Base-by-base conservation (phyloP, 2,888 invertebrate genomes). In the Nebria salina region DNA sequence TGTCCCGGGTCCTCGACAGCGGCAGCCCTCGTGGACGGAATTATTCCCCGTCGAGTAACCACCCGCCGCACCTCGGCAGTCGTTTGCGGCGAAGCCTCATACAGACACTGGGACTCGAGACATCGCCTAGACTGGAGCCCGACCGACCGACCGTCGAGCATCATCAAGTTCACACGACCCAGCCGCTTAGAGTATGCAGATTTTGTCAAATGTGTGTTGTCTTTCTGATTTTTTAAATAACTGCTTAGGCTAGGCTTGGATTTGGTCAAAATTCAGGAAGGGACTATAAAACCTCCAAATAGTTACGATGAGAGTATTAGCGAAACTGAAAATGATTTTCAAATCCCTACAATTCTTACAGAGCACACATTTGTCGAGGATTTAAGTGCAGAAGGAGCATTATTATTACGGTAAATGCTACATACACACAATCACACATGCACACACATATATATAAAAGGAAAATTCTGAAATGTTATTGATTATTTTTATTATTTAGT, bases 101-200 rank as follows among this genome's bases (percentile, higher is more conserved):
- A 83, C 83, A 88, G 82, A 85, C 86, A 8, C 82, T 88, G 75
- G 84, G 87, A 79, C 86, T 88, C 13, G 84, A 86, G 20, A 84
- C 86, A 65, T 82, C 87, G 68, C 83, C 84, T 3, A 86, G 87
- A 82, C 84, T 84, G 80, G 87, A 83, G 87, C 88, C 83, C 86
- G 89, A 85, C 89, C 89, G 83, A 89, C 89, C 83, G 88, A 89
- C 77, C 89, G 89, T 13, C 34, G 9, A 26, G 64, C 26, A 8
- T 26, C 4, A 87, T 88, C 83, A 87, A 89, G 84, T 88, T 88
- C 54, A 54, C 54, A 66, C 88, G 91, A 85, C 90, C 91, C 42
- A 87, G 89, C 82, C 84, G 89, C 83, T 85, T 88, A 82, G 89
- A 89, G 89, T 89, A 86, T 54, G 13, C 20, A 64, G 11, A 26